phyloP scores from a whole-genome alignment of 92 coral and sea anemone genomes.

The Porites evermanni region DNA sequence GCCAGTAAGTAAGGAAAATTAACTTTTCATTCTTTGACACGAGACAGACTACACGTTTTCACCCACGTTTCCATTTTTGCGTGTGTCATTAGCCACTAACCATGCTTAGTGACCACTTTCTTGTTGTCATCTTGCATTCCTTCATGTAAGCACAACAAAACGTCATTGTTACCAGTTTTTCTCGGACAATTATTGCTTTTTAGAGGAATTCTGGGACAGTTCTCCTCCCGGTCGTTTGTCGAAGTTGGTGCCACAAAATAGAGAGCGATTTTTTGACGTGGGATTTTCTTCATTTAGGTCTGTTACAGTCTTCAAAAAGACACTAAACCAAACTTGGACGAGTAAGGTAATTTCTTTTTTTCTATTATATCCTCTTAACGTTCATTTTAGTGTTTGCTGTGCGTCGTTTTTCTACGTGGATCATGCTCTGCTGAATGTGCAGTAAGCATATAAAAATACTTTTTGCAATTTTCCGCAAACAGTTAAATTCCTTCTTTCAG shows the following conservation, averaged over 20 bases:
- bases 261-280: neutral
- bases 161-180: slow-evolving; percentile 12
- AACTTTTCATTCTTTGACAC: neutral
- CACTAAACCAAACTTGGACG: neutral
- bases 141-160: slow-evolving; percentile 18
- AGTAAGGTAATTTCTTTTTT: neutral
- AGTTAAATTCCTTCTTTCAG: neutral
- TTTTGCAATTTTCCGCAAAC: neutral
- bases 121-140: neutral
- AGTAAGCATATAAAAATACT: neutral
- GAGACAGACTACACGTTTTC: neutral
- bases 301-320: neutral
- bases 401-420: neutral
- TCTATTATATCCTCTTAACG: neutral
- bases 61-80: slow-evolving; percentile 10
- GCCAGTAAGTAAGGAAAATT: neutral
- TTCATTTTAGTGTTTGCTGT: neutral
- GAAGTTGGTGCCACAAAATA: too few relatives aligned
- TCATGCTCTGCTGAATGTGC: neutral
- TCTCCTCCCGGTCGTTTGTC: neutral
- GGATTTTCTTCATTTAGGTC: neutral
- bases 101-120: neutral
- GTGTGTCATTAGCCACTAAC: neutral
- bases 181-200: slow-evolving; percentile 3
- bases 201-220: slow-evolving; percentile 16